Conservation (phyloP, 2,113 vertebrate genomes). For the Ceyx melanurus region DNA sequence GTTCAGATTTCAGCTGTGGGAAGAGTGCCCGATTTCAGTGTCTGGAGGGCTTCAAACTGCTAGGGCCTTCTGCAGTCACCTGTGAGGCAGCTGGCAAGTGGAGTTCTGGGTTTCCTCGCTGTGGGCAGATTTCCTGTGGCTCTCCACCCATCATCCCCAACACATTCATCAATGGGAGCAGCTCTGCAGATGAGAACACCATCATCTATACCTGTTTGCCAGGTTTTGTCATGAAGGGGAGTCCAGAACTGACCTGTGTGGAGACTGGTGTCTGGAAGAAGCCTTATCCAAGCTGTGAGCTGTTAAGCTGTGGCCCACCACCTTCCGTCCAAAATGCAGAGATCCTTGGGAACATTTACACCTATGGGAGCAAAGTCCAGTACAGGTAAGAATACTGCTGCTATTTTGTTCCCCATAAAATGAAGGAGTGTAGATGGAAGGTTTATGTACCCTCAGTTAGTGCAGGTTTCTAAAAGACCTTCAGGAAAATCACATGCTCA, state of each 20-base stretch:
- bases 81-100: constrained; percentile 88
- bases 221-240: constrained; percentile 83
- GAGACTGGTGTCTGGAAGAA: constrained; percentile 85
- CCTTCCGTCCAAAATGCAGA: constrained; percentile 81
- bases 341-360: constrained; percentile 75
- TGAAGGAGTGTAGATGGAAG: neutral
- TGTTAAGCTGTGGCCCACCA: constrained; percentile 87
- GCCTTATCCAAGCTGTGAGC: constrained; percentile 85
- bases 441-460: neutral
- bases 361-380: constrained; percentile 85
- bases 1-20: constrained; percentile 84
- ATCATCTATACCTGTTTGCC: constrained; percentile 86
- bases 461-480: neutral
- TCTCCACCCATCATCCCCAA: constrained; percentile 82
- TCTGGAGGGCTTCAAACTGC: constrained; percentile 83
- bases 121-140: constrained; percentile 81
- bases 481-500: neutral
- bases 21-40: constrained; percentile 80
- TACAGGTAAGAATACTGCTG: constrained; percentile 84
- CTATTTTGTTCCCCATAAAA: neutral
- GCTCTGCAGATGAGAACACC: constrained; percentile 76
- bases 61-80: constrained; percentile 83
- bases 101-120: constrained; percentile 86
- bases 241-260: constrained; percentile 82
- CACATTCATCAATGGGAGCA: constrained; percentile 82